Evolutionary conservation across 2,113 vertebrate genomes (phyloP), one percentile per base, ranked within the genome.

Genomic region (Geococcyx californianus): DNA sequence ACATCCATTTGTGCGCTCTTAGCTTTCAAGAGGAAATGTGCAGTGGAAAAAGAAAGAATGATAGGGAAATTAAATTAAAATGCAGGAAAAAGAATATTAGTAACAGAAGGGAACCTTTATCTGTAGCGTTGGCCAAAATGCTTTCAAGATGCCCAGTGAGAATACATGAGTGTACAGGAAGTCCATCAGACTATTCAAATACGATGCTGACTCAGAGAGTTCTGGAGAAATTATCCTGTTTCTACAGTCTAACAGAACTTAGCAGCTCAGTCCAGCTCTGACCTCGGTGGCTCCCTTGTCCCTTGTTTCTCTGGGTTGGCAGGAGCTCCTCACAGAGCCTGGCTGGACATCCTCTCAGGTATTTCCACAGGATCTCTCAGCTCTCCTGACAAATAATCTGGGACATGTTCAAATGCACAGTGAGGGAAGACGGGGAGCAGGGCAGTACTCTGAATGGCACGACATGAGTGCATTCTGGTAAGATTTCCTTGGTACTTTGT

Each of bases 61-160:
- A 95, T 60, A 82, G 79, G 33, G 83, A 97, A 97, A 96, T 96
- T 96, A 93, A 94, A 95, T 96, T 95, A 97, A 90, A 93, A 94
- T 58, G 16, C 60, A 94, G 91, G 91, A 84, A 94, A 63, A 95
- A 64, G 69, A 95, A 42, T 89, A 95, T 95, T 96, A 93, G 77
- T 93, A 90, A 94, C 93, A 95, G 75, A 91, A 85, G 76, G 52
- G 69, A 91, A 69, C 7, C 92, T 95, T 58, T 97, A 95, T 93
- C 93, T 90, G 82, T 47, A 58, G 36, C 68, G 68, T 80, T 88
- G 88, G 86, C 92, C 92, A 96, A 94, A 96, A 90, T 20, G 26
- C 29, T 95, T 86, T 93, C 88, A 84, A 72, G 90, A 81, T 87
- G 80, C 80, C 89, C 83, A 62, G 69, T 81, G 86, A 96, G 83